These are phyloP conservation scores for Rhinolophus sinicus DNA, from an alignment of 2,113 vertebrate species.

Conservation along the genomic window DNA sequence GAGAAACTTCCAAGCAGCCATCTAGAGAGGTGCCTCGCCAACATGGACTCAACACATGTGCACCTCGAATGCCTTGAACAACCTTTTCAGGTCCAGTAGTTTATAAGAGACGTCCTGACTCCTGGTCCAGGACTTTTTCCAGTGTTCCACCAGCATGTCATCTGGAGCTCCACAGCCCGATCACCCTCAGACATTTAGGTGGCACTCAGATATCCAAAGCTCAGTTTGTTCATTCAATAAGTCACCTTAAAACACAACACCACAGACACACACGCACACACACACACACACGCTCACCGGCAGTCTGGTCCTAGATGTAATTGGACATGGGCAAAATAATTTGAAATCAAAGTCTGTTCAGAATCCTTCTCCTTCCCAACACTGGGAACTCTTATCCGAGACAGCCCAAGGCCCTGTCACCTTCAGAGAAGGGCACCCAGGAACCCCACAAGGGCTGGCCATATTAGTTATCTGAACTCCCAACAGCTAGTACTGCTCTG, in stretches of 20 bases:
- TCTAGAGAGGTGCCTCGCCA: neutral
- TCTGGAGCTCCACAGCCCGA: neutral
- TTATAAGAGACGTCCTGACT: neutral
- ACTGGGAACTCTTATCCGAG: neutral
- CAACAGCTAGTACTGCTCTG: rapidly evolving
- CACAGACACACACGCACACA: too few species aligned
- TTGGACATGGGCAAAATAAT: neutral
- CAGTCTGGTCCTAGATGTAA: neutral
- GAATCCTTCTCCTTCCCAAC: neutral
- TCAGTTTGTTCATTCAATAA: neutral
- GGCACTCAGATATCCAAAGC: neutral
- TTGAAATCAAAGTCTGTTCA: neutral
- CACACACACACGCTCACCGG: neutral
- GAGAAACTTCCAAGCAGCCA: neutral
- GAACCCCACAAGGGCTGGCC: neutral
- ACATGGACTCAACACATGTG: rapidly evolving
- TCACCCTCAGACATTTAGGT: neutral
- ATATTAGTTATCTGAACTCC: neutral
- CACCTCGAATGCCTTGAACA: neutral
- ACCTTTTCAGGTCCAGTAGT: neutral
- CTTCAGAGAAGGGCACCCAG: neutral
- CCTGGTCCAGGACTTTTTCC: neutral
- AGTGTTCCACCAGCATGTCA: too few species aligned
- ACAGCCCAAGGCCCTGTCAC: neutral
- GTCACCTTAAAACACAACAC: neutral